phyloP scores from a whole-genome alignment of 2,888 invertebrate genomes.

The Parthenolecanium corni region DNA sequence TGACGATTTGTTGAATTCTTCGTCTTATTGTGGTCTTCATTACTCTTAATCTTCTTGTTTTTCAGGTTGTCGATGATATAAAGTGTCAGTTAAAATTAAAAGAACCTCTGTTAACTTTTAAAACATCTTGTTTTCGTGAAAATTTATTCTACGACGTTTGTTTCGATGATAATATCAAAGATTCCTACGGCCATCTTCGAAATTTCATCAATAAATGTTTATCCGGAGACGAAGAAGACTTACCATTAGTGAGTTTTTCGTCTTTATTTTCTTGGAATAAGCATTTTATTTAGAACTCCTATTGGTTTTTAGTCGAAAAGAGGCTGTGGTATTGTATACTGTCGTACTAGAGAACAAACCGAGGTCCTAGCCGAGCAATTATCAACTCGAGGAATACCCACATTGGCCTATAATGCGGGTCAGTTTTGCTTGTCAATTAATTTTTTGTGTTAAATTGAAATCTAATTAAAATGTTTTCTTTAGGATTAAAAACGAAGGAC shows the following conservation, averaged over 20 bases:
- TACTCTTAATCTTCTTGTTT: too few relatives aligned
- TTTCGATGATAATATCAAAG: constrained; percentile 70
- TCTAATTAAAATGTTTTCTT: constrained; percentile 5
- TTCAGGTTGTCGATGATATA: constrained; percentile 70
- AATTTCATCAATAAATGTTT: constrained; percentile 59
- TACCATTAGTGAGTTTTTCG: constrained; percentile 42
- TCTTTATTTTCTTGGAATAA: neutral
- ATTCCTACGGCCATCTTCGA: constrained; percentile 68
- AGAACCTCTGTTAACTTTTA: constrained; percentile 59
- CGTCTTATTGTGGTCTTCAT: too few relatives aligned
- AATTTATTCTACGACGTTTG: constrained; percentile 92
- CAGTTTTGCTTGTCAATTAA: constrained; percentile 29
- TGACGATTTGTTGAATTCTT: constrained; percentile 20
- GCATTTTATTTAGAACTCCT: neutral
- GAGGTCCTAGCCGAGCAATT: constrained; percentile 69
- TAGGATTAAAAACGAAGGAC: constrained; percentile 58
- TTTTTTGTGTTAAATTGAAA: neutral
- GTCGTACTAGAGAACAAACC: constrained; percentile 83
- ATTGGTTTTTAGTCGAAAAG: constrained; percentile 1
- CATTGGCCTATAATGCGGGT: constrained; percentile 85
- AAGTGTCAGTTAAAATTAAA: constrained; percentile 56
- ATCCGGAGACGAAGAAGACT: constrained; percentile 43
- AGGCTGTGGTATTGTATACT: constrained; percentile 81
- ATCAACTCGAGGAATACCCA: constrained; percentile 56
- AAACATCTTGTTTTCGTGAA: constrained; percentile 75